Conservation (phyloP, 2,888 invertebrate species). For the Lobophora halterata region DNA sequence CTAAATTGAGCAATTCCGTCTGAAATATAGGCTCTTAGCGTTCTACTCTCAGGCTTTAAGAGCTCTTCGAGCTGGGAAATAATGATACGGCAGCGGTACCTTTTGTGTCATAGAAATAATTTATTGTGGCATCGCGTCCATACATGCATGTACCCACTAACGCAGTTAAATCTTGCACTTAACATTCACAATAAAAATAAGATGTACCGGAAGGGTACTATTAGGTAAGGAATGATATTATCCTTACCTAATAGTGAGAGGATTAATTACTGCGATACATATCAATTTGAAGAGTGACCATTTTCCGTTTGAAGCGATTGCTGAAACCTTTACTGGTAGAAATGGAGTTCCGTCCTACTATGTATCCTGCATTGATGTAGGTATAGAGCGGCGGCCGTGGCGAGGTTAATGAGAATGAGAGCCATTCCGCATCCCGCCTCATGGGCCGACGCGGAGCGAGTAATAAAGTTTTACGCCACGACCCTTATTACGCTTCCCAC, state of each 20-base stretch:
- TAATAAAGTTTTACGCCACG: slow-evolving; percentile 71
- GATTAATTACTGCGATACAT: slow-evolving; percentile 11
- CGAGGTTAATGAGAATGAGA: slow-evolving; percentile 72
- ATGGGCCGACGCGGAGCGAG: slow-evolving; percentile 55
- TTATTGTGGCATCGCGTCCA: too few relatives aligned
- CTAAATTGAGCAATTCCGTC: slow-evolving; percentile 20
- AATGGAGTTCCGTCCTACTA: slow-evolving; percentile 43
- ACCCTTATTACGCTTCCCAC: slow-evolving; percentile 62
- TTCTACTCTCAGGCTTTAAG: slow-evolving; percentile 21
- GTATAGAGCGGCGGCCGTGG: slow-evolving; percentile 52
- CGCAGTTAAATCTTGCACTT: too few relatives aligned
- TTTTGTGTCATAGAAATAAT: too few relatives aligned
- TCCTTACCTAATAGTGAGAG: neutral
- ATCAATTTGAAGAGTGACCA: slow-evolving; percentile 19
- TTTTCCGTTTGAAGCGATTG: slow-evolving; percentile 28
- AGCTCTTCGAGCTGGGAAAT: slow-evolving; percentile 22
- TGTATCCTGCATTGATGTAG: slow-evolving; percentile 56
- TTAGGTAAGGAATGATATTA: neutral
- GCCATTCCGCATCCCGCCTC: slow-evolving; percentile 62
- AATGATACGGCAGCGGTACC: slow-evolving; percentile 9
- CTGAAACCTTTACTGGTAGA: slow-evolving; percentile 32
- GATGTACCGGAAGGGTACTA: too few relatives aligned
- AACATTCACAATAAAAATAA: too few relatives aligned
- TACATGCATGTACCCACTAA: too few relatives aligned
- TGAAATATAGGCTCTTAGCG: slow-evolving; percentile 27